Conservation (phyloP, 2,113 vertebrate genomes). For the Mesembrinibis cayennensis region DNA sequence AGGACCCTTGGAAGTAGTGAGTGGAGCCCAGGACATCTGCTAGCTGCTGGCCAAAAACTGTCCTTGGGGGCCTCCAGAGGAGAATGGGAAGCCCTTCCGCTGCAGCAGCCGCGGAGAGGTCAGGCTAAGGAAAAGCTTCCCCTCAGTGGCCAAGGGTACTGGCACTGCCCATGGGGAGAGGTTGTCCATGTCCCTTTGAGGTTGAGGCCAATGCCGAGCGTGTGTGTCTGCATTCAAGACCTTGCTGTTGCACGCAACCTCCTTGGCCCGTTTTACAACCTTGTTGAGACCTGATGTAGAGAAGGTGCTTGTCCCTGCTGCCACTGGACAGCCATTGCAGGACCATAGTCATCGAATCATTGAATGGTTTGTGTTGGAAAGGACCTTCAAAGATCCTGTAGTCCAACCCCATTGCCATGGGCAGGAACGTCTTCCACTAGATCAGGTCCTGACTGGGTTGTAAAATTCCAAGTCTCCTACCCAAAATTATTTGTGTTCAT, state of each 20-base stretch:
- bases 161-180: background rate
- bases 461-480: background rate
- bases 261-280: background rate
- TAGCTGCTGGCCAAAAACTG: background rate
- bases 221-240: accelerated
- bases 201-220: background rate
- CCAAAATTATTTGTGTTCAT: background rate
- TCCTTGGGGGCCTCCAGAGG: background rate
- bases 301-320: background rate
- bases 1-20: background rate
- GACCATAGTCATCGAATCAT: background rate
- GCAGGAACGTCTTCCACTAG: background rate
- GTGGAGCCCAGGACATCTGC: background rate
- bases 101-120: background rate
- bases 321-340: accelerated
- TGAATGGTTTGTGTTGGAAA: background rate
- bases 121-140: background rate
- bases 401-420: background rate
- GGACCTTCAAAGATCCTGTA: background rate
- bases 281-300: background rate
- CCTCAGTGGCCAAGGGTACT: too few species aligned
- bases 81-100: background rate
- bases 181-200: background rate
- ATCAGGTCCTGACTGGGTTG: background rate
- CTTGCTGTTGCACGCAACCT: background rate